A percentile compares a stretch with the other conserved stretches of the same genome.
These are phyloP conservation scores for Oreochromis grahami DNA, from an alignment of 2,797 vertebrate species.

Conservation along the genomic window DNA sequence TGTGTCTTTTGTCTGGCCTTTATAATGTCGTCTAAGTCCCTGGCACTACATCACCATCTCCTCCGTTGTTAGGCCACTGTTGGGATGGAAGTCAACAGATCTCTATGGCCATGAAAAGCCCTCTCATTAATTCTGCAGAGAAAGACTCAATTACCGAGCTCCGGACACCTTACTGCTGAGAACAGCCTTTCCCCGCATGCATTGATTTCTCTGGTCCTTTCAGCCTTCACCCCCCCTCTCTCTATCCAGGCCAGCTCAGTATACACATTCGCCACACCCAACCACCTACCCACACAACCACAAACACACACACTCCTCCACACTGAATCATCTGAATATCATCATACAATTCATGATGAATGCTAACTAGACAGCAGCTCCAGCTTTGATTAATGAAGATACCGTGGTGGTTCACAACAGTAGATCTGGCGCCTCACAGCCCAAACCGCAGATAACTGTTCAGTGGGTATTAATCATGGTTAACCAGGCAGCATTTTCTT, in stretches of 20 bases:
- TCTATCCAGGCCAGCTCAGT: slow-evolving; percentile 21
- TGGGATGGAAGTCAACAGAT: slow-evolving; percentile 15
- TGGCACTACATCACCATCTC: neutral
- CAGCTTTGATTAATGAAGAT: slow-evolving; percentile 69
- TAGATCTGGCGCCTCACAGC: slow-evolving; percentile 32
- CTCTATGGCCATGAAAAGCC: slow-evolving; percentile 26
- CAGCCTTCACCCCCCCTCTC: neutral
- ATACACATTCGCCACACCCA: slow-evolving; percentile 20
- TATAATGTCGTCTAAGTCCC: neutral
- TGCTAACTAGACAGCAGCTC: slow-evolving; percentile 68
- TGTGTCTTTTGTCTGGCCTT: neutral
- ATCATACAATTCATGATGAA: slow-evolving; percentile 64
- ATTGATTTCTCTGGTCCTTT: slow-evolving; percentile 52
- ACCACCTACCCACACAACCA: slow-evolving; percentile 18
- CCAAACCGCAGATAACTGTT: slow-evolving; percentile 52
- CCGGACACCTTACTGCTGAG: slow-evolving; percentile 58
- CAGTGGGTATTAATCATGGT: slow-evolving; percentile 60
- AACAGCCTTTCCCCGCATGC: slow-evolving; percentile 48
- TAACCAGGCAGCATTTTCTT: slow-evolving; percentile 43
- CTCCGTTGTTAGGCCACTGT: slow-evolving; percentile 3
- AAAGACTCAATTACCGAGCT: slow-evolving; percentile 60
- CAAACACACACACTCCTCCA: slow-evolving; percentile 6
- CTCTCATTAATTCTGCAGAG: slow-evolving; percentile 57
- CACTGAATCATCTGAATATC: slow-evolving; percentile 66
- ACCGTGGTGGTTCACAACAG: slow-evolving; percentile 47